phyloP scores from a whole-genome alignment of 2,888 invertebrate species.

The Pasiphila rectangulata region DNA sequence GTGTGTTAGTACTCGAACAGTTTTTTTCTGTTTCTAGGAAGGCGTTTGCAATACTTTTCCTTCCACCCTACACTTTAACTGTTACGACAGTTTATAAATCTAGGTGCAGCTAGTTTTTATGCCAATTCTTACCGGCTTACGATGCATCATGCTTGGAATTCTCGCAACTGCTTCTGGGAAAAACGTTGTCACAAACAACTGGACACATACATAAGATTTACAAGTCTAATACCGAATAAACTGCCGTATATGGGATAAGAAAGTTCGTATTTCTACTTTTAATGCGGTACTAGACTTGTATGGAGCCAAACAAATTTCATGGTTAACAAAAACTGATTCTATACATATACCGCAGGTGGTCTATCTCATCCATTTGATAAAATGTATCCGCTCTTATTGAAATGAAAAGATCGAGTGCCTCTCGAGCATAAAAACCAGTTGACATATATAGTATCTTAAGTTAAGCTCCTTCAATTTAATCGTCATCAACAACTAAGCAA shows the following conservation, averaged over 20 bases:
- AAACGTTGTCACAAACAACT: slow-evolving; percentile 26
- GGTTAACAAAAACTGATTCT: slow-evolving; percentile 15
- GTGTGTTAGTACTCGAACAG: slow-evolving; percentile 7
- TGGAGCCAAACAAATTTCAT: slow-evolving; percentile 18
- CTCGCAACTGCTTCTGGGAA: slow-evolving; percentile 42
- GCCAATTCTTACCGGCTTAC: slow-evolving; percentile 37
- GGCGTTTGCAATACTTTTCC: slow-evolving; percentile 47
- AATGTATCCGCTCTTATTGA: slow-evolving; percentile 15
- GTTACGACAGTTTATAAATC: slow-evolving; percentile 47
- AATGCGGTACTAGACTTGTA: slow-evolving; percentile 19
- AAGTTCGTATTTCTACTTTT: slow-evolving; percentile 22
- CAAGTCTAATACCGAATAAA: slow-evolving; percentile 31
- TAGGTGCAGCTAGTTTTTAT: slow-evolving; percentile 56
- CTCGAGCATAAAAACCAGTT: slow-evolving; percentile 2
- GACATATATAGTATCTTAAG: too few species aligned
- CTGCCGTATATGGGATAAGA: slow-evolving; percentile 23
- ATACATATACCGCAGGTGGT: slow-evolving; percentile 20
- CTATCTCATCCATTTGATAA: slow-evolving; percentile 23
- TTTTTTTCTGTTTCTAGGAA: slow-evolving; percentile 38
- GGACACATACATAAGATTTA: slow-evolving; percentile 28
- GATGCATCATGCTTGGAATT: slow-evolving; percentile 51
- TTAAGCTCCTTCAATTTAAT: background rate
- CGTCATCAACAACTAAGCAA: background rate
- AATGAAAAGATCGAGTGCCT: slow-evolving; percentile 8
- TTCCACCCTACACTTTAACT: slow-evolving; percentile 38